A percentile compares a stretch with the other conserved stretches of the same genome.
Conservation (phyloP, 2,888 invertebrate genomes). For the Mechanitis messenoides region DNA sequence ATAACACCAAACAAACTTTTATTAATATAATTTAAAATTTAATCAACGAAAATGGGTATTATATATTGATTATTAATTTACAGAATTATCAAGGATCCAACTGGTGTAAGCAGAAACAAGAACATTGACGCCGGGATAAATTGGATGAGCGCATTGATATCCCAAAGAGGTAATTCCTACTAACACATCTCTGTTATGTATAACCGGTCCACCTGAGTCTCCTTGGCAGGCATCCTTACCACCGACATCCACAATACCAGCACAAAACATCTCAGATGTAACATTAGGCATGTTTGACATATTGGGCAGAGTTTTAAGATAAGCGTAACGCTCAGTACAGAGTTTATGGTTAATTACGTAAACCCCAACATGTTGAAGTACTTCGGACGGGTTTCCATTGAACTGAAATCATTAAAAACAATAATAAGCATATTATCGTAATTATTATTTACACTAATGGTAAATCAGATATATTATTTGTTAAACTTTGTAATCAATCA, state of each 20-base stretch:
- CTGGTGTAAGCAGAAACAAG: slow-evolving; percentile 38
- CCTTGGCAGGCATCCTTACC: slow-evolving; percentile 56
- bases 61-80: too few relatives aligned
- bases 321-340: too few relatives aligned
- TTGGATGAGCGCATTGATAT: slow-evolving; percentile 33
- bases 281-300: neutral
- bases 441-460: slow-evolving; percentile 30
- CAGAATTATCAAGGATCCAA: slow-evolving; percentile 41
- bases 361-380: too few relatives aligned
- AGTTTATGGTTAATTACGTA: too few relatives aligned
- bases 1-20: too few relatives aligned
- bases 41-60: too few relatives aligned
- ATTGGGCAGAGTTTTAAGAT: neutral
- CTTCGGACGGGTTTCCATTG: too few relatives aligned
- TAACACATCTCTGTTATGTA: slow-evolving; percentile 49
- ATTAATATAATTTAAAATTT: too few relatives aligned
- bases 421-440: slow-evolving; percentile 54
- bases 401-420: slow-evolving; percentile 36
- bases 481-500: neutral
- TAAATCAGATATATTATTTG: slow-evolving; percentile 30
- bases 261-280: slow-evolving; percentile 47
- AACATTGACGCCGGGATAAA: slow-evolving; percentile 43
- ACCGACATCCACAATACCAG: slow-evolving; percentile 45
- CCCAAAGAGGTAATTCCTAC: slow-evolving; percentile 50
- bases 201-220: slow-evolving; percentile 67